Evolutionary conservation across 2,797 vertebrate species (phyloP), one percentile per base, ranked within the genome.

Genomic region (Antennarius maculatus): DNA sequence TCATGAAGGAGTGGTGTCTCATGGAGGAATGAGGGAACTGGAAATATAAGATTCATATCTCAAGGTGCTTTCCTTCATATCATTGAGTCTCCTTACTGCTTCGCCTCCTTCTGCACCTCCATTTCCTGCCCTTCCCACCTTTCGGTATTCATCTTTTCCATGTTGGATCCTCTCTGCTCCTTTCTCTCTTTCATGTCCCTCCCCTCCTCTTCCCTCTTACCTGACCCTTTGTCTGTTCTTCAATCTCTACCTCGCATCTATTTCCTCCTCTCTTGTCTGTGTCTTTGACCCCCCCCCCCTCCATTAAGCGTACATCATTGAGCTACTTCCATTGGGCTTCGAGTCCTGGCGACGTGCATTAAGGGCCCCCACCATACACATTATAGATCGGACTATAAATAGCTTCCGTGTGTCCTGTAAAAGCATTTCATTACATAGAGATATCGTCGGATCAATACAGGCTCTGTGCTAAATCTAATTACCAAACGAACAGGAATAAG

Each of bases 371-470:
- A 15, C 59, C 17, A 39, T 76, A 81, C 45, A 34, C 69, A 64
- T 86, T 88, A 91, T 88, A 60, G 84, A 89, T 86, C 12, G 42
- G 53, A 9, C 83, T 86, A 88, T 86, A 88, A 88, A 89, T 86
- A 89, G 86, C 66, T 41, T 52, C 69, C 10, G 59, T 43, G 61
- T 13, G 76, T 83, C 81, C 80, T 79, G 74, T 84, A 85, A 91
- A 91, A 88, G 87, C 89, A 87, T 92, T 92, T 92, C 89, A 91
- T 92, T 88, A 89, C 86, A 86, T 55, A 68, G 64, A 88, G 81
- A 88, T 69, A 85, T 84, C 45, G 49, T 55, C 68, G 61, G 37
- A 87, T 92, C 90, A 86, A 91, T 91, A 91, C 16, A 64, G 79
- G 61, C 59, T 48, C 66, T 1, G 4, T n/a, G 31, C 59, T 66